Conservation (phyloP, 2,797 vertebrate species). For the Phoebastria nigripes region DNA sequence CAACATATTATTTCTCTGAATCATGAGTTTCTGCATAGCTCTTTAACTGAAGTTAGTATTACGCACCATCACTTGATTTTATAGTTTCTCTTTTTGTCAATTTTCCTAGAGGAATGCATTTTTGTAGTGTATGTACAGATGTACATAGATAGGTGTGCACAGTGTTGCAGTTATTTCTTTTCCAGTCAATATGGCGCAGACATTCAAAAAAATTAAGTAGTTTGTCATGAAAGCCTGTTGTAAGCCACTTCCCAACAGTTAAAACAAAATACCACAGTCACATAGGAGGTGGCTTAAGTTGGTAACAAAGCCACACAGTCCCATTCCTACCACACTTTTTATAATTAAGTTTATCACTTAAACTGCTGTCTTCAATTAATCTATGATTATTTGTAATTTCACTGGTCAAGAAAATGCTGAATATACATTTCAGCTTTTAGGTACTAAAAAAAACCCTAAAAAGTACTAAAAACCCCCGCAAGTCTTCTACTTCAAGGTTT, state of each 20-base stretch:
- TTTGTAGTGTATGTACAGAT: not conserved
- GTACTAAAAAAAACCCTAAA: not conserved
- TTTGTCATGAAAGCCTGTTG: not conserved
- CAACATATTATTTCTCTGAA: not conserved
- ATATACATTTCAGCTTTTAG: not conserved
- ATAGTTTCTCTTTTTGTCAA: not conserved
- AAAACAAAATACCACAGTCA: not conserved
- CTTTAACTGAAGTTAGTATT: not conserved
- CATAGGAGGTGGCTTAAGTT: not conserved
- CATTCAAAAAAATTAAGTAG: not conserved
- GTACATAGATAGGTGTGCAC: not conserved
- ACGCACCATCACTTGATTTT: not conserved
- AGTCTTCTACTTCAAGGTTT: not conserved
- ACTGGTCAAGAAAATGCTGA: not conserved
- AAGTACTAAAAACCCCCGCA: not conserved
- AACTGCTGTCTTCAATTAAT: not conserved
- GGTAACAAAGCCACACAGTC: not conserved
- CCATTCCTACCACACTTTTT: not conserved
- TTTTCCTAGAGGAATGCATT: not conserved
- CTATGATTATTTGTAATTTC: not conserved
- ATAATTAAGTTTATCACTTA: not conserved
- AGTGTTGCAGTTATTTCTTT: not conserved
- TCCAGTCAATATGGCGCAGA: not conserved
- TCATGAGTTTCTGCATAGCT: rapidly evolving
- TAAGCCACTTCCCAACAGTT: not conserved